These are phyloP conservation scores for Chrosomus eos DNA, from an alignment of 2,797 vertebrate genomes.

Conservation along the genomic window DNA sequence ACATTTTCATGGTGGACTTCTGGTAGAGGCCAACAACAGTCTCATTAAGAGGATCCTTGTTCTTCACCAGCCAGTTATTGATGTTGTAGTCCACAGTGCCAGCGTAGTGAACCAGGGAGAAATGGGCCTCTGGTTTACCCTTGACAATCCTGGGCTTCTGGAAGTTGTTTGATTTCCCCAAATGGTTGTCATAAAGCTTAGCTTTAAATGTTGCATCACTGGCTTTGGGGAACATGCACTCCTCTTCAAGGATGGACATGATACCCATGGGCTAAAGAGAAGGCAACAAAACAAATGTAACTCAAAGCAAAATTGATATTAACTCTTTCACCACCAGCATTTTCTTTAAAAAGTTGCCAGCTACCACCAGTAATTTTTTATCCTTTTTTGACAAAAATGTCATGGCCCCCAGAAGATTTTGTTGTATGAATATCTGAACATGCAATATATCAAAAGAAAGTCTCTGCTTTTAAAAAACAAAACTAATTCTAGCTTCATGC, in stretches of 20 bases:
- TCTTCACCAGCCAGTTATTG: conserved; percentile 79
- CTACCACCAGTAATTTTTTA: not conserved
- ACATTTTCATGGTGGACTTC: conserved; percentile 78
- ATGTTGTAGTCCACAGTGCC: conserved; percentile 83
- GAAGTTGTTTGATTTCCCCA: conserved; percentile 81
- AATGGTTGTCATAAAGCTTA: conserved; percentile 67
- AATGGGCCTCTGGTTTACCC: conserved; percentile 82
- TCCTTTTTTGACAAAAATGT: not conserved
- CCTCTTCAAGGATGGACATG: conserved; percentile 20
- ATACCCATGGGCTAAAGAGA: not conserved
- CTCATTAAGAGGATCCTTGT: conserved; percentile 83
- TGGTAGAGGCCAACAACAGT: conserved; percentile 80
- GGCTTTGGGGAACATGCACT: conserved; percentile 60
- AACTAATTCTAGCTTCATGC: too few relatives aligned
- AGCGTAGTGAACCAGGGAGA: conserved; percentile 78
- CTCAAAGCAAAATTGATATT: not conserved
- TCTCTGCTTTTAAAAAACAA: too few relatives aligned
- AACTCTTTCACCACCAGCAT: not conserved
- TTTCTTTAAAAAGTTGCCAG: not conserved
- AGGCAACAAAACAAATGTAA: not conserved
- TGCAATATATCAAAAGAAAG: not conserved
- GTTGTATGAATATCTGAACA: not conserved
- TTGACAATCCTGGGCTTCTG: conserved; percentile 79
- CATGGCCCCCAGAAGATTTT: not conserved
- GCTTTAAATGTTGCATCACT: conserved; percentile 70